Conservation (phyloP, 2,113 vertebrate species). For the Uria lomvia region DNA sequence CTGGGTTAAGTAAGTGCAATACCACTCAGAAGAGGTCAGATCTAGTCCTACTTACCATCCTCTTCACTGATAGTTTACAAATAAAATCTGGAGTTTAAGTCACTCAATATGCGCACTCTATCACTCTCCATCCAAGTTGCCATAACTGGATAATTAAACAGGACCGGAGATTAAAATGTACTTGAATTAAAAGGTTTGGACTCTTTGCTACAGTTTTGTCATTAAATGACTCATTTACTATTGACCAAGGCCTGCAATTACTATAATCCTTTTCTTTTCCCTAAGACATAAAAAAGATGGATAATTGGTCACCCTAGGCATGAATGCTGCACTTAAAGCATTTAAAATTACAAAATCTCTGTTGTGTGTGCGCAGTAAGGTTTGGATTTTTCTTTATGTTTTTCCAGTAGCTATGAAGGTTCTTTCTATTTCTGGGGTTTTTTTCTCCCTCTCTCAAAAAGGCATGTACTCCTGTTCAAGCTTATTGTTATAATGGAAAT, state of each 20-base stretch:
- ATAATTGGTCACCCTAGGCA: background rate
- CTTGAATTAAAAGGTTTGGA: background rate
- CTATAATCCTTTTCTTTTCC: background rate
- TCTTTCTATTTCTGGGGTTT: background rate
- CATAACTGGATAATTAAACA: background rate
- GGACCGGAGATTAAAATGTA: background rate
- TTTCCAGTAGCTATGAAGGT: background rate
- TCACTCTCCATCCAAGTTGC: background rate
- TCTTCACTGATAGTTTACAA: background rate
- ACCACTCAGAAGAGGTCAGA: background rate
- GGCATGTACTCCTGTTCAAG: background rate
- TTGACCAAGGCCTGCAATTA: background rate
- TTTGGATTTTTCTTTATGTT: background rate
- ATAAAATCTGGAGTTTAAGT: background rate
- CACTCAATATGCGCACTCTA: background rate
- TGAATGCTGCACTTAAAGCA: background rate
- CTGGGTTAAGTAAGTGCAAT: background rate
- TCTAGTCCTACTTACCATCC: background rate
- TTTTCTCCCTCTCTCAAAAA: background rate
- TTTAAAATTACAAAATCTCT: background rate
- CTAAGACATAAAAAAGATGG: background rate
- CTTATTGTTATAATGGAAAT: background rate
- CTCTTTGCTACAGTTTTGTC: background rate
- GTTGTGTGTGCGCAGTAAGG: background rate
- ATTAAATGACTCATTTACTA: background rate